Conservation (phyloP, 2,888 invertebrate genomes). For the Caenorhabditis plicata region DNA sequence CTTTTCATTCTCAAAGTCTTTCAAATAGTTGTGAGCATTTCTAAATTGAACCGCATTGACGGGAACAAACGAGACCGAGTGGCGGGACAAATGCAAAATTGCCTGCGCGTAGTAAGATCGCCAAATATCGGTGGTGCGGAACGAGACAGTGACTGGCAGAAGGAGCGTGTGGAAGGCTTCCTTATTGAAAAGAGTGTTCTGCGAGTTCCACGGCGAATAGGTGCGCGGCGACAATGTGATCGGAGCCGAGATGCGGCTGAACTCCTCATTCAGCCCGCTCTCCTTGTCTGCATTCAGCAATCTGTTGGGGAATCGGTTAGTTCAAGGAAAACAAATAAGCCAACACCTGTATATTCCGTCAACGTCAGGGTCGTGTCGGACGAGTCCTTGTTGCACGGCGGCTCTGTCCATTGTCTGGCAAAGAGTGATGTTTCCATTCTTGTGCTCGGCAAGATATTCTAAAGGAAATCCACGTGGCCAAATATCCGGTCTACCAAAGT, state of each 20-base stretch:
- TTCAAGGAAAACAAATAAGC: no score
- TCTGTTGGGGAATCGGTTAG: no score
- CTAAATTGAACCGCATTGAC: constrained; percentile 41
- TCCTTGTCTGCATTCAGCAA: constrained; percentile 29
- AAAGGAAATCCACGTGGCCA: constrained; percentile 48
- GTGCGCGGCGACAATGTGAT: constrained; percentile 32
- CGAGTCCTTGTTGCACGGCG: constrained; percentile 45
- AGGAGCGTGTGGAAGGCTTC: constrained; percentile 43
- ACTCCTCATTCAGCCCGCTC: constrained; percentile 26
- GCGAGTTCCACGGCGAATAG: constrained; percentile 48
- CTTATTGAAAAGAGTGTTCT: constrained; percentile 45
- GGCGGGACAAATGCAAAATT: constrained; percentile 35
- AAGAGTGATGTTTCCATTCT: constrained; percentile 22
- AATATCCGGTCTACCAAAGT: constrained; percentile 32
- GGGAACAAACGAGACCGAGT: constrained; percentile 36
- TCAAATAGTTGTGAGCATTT: constrained; percentile 41
- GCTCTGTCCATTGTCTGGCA: constrained; percentile 28
- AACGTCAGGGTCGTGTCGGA: constrained; percentile 43
- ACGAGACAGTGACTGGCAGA: constrained; percentile 43
- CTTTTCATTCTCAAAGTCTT: constrained; percentile 39
- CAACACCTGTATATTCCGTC: constrained; percentile 36
- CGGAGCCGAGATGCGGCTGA: constrained; percentile 39
- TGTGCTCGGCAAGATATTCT: constrained; percentile 26
- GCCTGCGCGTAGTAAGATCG: constrained; percentile 42
- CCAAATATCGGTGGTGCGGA: constrained; percentile 47